These are phyloP conservation scores for Copsychus sechellarum DNA, from an alignment of 2,113 vertebrate genomes.

Conservation along the genomic window DNA sequence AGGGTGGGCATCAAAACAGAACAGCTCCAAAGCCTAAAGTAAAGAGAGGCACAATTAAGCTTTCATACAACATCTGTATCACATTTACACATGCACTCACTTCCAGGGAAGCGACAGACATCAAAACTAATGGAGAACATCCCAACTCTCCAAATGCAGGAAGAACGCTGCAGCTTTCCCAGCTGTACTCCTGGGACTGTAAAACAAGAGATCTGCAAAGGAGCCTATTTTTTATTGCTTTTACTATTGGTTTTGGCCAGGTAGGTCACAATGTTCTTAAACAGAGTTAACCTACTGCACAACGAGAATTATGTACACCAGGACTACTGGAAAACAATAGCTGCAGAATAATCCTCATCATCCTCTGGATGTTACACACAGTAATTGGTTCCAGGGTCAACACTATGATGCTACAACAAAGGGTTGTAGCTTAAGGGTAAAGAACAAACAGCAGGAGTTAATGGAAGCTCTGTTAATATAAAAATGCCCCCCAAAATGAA, in stretches of 20 bases:
- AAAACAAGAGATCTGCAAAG: neutral
- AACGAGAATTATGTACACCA: neutral
- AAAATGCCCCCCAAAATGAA: neutral
- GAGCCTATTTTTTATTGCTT: neutral
- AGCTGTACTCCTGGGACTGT: neutral
- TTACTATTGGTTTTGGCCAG: slow-evolving; percentile 4
- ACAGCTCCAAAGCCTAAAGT: neutral
- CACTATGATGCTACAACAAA: slow-evolving; percentile 35
- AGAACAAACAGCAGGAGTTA: slow-evolving; percentile 51
- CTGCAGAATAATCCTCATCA: slow-evolving; percentile 14
- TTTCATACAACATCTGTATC: slow-evolving; percentile 53
- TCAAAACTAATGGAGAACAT: slow-evolving; percentile 64
- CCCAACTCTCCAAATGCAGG: neutral
- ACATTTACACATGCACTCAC: slow-evolving; percentile 45
- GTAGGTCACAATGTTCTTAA: neutral
- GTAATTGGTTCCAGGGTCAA: slow-evolving; percentile 65
- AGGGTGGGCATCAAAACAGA: neutral
- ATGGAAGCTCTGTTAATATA: slow-evolving; percentile 13
- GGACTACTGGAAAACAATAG: neutral
- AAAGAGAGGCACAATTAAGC: neutral
- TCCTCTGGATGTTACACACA: neutral
- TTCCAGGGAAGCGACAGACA: slow-evolving; percentile 36
- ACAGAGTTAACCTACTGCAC: neutral
- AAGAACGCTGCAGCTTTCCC: slow-evolving; percentile 5
- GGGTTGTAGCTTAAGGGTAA: slow-evolving; percentile 40